A percentile compares a stretch with the other conserved stretches of the same genome.
Evolutionary conservation across 2,113 vertebrate species (phyloP).

Genomic region (Trematomus loennbergii): DNA sequence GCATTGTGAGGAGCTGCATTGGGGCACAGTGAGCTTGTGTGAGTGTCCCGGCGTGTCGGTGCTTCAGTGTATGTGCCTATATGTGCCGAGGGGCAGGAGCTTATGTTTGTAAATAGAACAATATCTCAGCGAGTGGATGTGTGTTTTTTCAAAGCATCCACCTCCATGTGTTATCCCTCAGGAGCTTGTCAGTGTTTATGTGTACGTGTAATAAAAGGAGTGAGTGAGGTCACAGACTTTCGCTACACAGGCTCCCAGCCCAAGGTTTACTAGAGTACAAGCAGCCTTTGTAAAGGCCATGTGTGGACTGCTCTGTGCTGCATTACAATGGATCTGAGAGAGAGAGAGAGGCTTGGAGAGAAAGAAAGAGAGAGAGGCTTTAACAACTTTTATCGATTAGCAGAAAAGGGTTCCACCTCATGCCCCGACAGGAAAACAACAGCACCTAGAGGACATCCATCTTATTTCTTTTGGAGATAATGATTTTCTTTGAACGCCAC

Average conservation of each 20-base stretch:
- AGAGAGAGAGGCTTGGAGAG: slow-evolving; percentile 26
- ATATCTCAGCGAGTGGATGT: slow-evolving; percentile 21
- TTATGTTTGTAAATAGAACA: slow-evolving; percentile 55
- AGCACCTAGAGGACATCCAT: slow-evolving; percentile 9
- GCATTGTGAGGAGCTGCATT: slow-evolving; percentile 65
- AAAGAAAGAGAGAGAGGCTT: slow-evolving; percentile 17
- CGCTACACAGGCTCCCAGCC: slow-evolving; percentile 73
- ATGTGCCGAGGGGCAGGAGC: slow-evolving; percentile 20
- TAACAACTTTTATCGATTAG: slow-evolving; percentile 68
- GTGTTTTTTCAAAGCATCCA: not conserved
- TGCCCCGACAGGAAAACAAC: slow-evolving; percentile 23
- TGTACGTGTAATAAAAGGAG: slow-evolving; percentile 48
- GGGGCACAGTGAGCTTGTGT: slow-evolving; percentile 33
- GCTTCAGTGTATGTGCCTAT: slow-evolving; percentile 12
- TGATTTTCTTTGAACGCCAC: slow-evolving; percentile 19
- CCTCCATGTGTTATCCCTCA: slow-evolving; percentile 15
- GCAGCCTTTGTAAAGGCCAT: slow-evolving; percentile 75
- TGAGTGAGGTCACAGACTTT: slow-evolving; percentile 78
- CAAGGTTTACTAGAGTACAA: slow-evolving; percentile 78
- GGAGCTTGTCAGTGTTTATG: slow-evolving; percentile 28
- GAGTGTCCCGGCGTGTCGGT: slow-evolving; percentile 21
- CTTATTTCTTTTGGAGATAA: slow-evolving; percentile 1
- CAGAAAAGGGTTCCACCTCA: slow-evolving; percentile 61
- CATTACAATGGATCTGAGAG: slow-evolving; percentile 76
- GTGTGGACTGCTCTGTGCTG: slow-evolving; percentile 77